Evolutionary conservation across 2,797 vertebrate species (phyloP).

Genomic region (Helarctos malayanus): DNA sequence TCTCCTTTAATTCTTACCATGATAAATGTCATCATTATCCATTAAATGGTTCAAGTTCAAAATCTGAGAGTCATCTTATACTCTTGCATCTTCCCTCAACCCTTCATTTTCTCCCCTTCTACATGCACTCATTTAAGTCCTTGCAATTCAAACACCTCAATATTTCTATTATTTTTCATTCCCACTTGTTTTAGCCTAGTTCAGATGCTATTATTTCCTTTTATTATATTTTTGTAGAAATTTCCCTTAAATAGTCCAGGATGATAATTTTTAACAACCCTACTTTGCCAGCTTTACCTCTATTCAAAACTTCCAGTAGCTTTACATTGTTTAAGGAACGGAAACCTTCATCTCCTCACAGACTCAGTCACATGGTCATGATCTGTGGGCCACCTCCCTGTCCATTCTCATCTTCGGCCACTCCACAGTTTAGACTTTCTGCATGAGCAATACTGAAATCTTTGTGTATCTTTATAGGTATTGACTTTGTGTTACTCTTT

Average conservation of each 20-base stretch:
- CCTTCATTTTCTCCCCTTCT: not conserved
- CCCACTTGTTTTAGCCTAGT: not conserved
- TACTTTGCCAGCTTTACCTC: not conserved
- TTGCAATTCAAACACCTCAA: not conserved
- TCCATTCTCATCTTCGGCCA: not conserved
- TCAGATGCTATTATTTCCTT: not conserved
- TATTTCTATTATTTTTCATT: not conserved
- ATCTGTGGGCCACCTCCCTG: not conserved
- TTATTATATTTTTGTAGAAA: not conserved
- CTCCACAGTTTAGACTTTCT: not conserved
- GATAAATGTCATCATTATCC: not conserved
- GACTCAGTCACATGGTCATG: not conserved
- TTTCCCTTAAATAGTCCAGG: not conserved
- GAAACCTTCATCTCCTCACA: not conserved
- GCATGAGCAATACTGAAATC: not conserved
- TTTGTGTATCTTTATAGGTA: fast-evolving
- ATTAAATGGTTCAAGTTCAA: not conserved
- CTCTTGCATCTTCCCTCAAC: not conserved
- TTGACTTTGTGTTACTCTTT: not conserved
- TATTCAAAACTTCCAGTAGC: not conserved
- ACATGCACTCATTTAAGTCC: not conserved
- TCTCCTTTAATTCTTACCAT: not conserved
- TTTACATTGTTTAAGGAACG: not conserved
- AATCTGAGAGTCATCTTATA: not conserved
- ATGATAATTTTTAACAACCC: not conserved